Evolutionary conservation across 1,140 invertebrate genomes (phyloP).

Genomic region (Formica exsecta): DNA sequence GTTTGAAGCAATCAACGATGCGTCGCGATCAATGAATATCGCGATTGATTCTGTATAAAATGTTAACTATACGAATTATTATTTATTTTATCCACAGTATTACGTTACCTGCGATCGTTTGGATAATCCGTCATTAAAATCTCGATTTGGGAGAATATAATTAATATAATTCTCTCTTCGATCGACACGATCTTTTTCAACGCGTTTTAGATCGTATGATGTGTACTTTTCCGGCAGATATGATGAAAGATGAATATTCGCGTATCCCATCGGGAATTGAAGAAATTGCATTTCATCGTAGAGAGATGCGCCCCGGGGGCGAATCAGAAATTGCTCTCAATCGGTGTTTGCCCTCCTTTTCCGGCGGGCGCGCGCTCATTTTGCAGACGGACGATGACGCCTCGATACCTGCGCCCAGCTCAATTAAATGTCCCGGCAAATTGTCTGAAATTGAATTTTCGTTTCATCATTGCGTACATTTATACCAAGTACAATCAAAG

Average conservation of each 20-base stretch:
- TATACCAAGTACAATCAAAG: constrained; percentile 20
- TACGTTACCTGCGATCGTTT: background rate
- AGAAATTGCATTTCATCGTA: constrained; percentile 62
- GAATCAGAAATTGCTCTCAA: constrained; percentile 72
- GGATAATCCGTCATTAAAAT: background rate
- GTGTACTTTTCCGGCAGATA: constrained; percentile 35
- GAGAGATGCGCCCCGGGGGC: background rate
- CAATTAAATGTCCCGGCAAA: constrained; percentile 71
- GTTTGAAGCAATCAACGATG: constrained; percentile 31
- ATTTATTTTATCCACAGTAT: background rate
- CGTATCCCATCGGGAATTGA: background rate
- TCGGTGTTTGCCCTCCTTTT: constrained; percentile 68
- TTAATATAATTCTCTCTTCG: background rate
- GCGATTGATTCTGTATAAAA: constrained; percentile 31
- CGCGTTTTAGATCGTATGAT: background rate
- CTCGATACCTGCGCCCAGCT: constrained; percentile 32
- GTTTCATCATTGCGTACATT: background rate
- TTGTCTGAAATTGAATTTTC: constrained; percentile 73
- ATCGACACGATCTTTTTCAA: background rate
- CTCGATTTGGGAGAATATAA: background rate
- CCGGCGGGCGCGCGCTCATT: constrained; percentile 44
- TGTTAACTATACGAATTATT: background rate
- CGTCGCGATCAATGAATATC: constrained; percentile 27
- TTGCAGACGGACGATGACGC: background rate
- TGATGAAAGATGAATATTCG: constrained; percentile 60